A percentile compares a stretch with the other conserved stretches of the same genome.
phyloP scores from a whole-genome alignment of 2,888 invertebrate species.

The Nasonia oneida region DNA sequence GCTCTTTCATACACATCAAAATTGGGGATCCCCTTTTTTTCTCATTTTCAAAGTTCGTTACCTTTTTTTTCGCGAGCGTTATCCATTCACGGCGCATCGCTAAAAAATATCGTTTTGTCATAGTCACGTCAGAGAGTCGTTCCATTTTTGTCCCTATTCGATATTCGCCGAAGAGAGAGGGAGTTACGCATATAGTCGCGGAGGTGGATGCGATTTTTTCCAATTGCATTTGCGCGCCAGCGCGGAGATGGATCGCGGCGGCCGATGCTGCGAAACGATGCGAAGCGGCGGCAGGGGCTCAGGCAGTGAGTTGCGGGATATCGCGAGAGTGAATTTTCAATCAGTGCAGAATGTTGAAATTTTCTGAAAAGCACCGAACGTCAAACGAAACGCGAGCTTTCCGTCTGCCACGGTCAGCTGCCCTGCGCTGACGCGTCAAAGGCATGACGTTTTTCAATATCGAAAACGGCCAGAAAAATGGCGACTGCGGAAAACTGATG shows the following conservation, averaged over 20 bases:
- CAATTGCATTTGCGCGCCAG: conserved; percentile 62
- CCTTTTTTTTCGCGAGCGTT: conserved; percentile 23
- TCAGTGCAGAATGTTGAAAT: conserved; percentile 68
- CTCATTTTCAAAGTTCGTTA: conserved; percentile 34
- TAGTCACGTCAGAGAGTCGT: conserved; percentile 39
- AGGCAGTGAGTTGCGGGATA: not conserved
- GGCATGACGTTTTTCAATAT: conserved; percentile 60
- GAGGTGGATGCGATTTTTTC: conserved; percentile 45
- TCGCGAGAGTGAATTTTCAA: conserved; percentile 66
- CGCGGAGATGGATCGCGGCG: conserved; percentile 4
- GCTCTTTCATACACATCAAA: conserved; percentile 5
- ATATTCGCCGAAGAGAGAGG: conserved; percentile 1
- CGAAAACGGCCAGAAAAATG: conserved; percentile 28
- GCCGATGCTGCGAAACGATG: not conserved
- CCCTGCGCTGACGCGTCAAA: conserved; percentile 61
- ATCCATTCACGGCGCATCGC: not conserved
- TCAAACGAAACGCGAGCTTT: conserved; percentile 68
- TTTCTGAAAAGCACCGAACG: conserved; percentile 68
- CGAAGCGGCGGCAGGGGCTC: not conserved
- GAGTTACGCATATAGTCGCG: not conserved
- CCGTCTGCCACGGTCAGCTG: conserved; percentile 68
- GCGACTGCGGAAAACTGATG: conserved; percentile 9
- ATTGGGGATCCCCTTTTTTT: conserved; percentile 28
- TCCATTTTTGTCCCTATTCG: conserved; percentile 45
- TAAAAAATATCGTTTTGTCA: conserved; percentile 56